Evolutionary conservation across 1,140 invertebrate species (phyloP).

Genomic region (Paracyclopina nana): DNA sequence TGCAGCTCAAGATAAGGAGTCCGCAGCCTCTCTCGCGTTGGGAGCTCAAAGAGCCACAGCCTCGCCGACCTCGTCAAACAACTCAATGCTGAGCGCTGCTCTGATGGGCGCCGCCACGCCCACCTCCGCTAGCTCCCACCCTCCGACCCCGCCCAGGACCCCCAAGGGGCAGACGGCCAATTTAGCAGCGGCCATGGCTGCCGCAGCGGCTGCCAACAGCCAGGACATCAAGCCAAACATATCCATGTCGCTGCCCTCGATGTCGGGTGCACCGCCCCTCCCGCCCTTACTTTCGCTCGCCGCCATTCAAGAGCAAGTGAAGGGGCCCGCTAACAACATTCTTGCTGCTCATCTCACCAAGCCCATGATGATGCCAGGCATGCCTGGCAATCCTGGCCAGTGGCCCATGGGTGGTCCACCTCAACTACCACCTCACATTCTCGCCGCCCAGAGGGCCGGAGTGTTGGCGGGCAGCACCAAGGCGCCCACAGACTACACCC

Average conservation of each 20-base stretch:
- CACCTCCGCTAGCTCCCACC: no score
- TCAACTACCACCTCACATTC: neutral
- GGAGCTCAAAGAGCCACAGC: no score
- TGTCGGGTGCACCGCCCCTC: no score
- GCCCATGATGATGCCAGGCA: constrained; percentile 1
- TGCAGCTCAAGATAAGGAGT: no score
- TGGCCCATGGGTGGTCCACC: neutral
- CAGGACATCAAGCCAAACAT: no score
- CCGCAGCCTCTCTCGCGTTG: no score
- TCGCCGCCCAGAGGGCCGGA: neutral
- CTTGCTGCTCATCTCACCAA: neutral
- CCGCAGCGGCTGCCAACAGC: no score
- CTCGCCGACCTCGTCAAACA: no score
- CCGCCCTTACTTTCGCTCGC: neutral
- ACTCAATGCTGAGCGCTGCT: no score
- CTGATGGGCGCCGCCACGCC: no score
- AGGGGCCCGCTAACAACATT: neutral
- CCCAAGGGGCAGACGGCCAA: constrained; percentile 2
- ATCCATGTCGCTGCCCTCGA: no score
- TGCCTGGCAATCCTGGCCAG: neutral
- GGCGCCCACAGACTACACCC: constrained; percentile 45
- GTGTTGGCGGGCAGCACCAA: neutral
- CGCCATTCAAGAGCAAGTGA: neutral
- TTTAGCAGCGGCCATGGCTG: neutral
- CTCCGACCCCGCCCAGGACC: constrained; percentile 17